Conservation (phyloP, 2,888 invertebrate species). For the Cheilosia variabilis region DNA sequence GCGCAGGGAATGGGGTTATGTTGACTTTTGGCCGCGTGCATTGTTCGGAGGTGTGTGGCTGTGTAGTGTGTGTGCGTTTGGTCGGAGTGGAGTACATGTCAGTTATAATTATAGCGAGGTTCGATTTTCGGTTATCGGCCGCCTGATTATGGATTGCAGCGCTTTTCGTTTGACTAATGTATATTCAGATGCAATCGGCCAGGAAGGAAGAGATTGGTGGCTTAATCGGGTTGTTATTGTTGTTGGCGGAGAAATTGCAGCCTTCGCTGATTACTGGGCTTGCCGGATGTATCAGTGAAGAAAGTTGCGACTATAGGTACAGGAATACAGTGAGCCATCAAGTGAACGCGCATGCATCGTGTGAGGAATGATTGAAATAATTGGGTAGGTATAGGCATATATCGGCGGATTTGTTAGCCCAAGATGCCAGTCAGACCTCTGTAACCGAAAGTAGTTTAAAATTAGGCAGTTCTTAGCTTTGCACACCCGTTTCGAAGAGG, state of each 20-base stretch:
- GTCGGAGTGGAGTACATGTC: slow-evolving; percentile 28
- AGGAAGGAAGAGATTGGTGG: slow-evolving; percentile 40
- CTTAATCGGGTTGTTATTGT: slow-evolving; percentile 43
- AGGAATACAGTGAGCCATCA: too few relatives aligned
- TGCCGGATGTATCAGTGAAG: slow-evolving; percentile 1
- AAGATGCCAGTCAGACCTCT: too few relatives aligned
- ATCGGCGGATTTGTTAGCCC: too few relatives aligned
- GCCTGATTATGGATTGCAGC: slow-evolving; percentile 53
- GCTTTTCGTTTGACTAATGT: slow-evolving; percentile 21
- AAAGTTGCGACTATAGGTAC: not conserved
- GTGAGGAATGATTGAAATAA: too few relatives aligned
- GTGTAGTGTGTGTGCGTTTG: slow-evolving; percentile 6
- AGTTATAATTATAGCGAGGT: slow-evolving; percentile 43
- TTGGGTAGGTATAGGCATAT: too few relatives aligned
- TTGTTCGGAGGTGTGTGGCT: slow-evolving; percentile 33
- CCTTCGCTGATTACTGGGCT: slow-evolving; percentile 15
- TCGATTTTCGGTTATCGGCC: slow-evolving; percentile 40
- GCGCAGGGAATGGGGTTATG: slow-evolving; percentile 61
- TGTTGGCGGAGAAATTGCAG: slow-evolving; percentile 6
- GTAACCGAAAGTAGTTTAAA: too few relatives aligned
- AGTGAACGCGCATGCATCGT: too few relatives aligned
- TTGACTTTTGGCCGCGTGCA: slow-evolving; percentile 60
- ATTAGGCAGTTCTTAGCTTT: too few relatives aligned
- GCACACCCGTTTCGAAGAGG: too few relatives aligned
- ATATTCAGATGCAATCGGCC: slow-evolving; percentile 27